Conservation (phyloP, 2,797 vertebrate genomes). For the Glossophaga mutica region DNA sequence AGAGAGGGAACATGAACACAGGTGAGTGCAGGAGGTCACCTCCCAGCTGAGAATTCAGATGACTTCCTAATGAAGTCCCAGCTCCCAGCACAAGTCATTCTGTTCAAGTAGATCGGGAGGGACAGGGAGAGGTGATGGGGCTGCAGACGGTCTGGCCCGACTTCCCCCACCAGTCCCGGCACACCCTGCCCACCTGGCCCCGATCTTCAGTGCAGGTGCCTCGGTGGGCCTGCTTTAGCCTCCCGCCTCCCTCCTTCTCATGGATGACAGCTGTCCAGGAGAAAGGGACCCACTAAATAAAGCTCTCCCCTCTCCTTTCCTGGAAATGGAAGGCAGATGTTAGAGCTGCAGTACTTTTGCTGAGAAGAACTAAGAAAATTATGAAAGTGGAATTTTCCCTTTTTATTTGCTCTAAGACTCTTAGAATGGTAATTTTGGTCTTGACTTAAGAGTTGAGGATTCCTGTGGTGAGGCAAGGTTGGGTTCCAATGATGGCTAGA, state of each 20-base stretch:
- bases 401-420: not conserved
- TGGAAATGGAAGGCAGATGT: not conserved
- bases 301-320: too few species aligned
- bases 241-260: not conserved
- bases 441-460: not conserved
- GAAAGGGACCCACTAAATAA: not conserved
- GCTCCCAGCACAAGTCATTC: not conserved
- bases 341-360: not conserved
- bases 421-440: not conserved
- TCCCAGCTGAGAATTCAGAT: not conserved
- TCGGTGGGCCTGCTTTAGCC: not conserved
- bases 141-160: not conserved
- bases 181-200: not conserved
- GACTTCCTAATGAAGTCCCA: not conserved
- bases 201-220: not conserved
- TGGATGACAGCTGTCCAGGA: not conserved
- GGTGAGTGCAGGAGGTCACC: not conserved
- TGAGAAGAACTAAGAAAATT: not conserved
- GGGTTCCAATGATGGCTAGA: not conserved
- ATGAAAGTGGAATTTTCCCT: not conserved
- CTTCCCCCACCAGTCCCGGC: not conserved
- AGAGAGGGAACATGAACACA: slow-evolving; percentile 52
- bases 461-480: not conserved
- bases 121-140: not conserved
- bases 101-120: not conserved